phyloP scores from a whole-genome alignment of 2,888 invertebrate species.

The Aphidius colemani region DNA sequence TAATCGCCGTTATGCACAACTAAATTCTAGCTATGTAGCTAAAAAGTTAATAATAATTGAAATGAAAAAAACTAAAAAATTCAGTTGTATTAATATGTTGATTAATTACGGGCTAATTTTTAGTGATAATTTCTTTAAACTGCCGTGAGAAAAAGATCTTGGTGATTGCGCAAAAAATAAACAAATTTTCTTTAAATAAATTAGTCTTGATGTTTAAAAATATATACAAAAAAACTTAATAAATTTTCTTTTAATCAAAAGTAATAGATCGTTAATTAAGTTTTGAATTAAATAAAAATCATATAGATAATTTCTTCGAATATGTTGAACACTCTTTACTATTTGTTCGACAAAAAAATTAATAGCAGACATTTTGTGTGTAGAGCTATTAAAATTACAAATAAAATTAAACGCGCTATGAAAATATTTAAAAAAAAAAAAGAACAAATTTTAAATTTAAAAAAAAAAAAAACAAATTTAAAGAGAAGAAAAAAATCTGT shows the following conservation, averaged over 20 bases:
- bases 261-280: slow-evolving; percentile 16
- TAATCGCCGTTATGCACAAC: too few relatives aligned
- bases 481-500: too few relatives aligned
- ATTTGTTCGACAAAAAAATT: slow-evolving; percentile 10
- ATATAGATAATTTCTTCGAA: slow-evolving; percentile 22
- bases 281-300: slow-evolving; percentile 17
- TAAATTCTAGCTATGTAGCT: too few relatives aligned
- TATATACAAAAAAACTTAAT: neutral
- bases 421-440: slow-evolving; percentile 4
- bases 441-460: neutral
- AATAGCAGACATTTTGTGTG: slow-evolving; percentile 25
- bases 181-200: neutral
- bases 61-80: too few relatives aligned
- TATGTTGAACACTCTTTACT: slow-evolving; percentile 21
- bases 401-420: slow-evolving; percentile 10
- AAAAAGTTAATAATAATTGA: too few relatives aligned
- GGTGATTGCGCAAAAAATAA: neutral
- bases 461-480: neutral
- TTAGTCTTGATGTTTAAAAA: neutral
- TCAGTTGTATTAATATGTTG: too few relatives aligned
- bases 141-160: neutral
- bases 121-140: too few relatives aligned
- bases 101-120: too few relatives aligned
- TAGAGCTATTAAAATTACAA: slow-evolving; percentile 26
- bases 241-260: neutral